Evolutionary conservation across 1,140 invertebrate genomes (phyloP).

Genomic region (Lerema accius): DNA sequence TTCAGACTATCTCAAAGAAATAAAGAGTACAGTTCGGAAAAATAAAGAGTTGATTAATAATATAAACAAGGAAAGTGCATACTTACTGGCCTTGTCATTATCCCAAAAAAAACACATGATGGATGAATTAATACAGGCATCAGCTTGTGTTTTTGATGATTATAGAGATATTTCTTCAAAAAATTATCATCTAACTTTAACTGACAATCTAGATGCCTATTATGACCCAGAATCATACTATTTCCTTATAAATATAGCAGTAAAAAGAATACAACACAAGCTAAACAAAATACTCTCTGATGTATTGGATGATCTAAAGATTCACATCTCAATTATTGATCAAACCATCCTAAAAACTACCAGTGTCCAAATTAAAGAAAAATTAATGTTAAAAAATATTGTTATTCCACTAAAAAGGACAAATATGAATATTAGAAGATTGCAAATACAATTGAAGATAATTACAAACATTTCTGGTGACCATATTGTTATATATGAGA

Average conservation of each 20-base stretch:
- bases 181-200: slow-evolving; percentile 46
- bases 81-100: slow-evolving; percentile 58
- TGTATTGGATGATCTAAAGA: slow-evolving; percentile 55
- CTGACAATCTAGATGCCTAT: slow-evolving; percentile 54
- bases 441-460: slow-evolving; percentile 55
- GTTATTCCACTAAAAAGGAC: slow-evolving; percentile 49
- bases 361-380: slow-evolving; percentile 50
- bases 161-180: slow-evolving; percentile 60
- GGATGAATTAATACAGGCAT: slow-evolving; percentile 50
- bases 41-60: slow-evolving; percentile 49
- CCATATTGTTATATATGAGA: slow-evolving; percentile 53
- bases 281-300: slow-evolving; percentile 51
- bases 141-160: slow-evolving; percentile 52
- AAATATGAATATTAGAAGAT: slow-evolving; percentile 35
- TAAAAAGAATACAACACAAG: slow-evolving; percentile 43
- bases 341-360: slow-evolving; percentile 53
- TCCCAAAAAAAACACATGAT: slow-evolving; percentile 64
- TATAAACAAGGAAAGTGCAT: slow-evolving; percentile 55
- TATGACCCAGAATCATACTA: slow-evolving; percentile 46
- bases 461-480: slow-evolving; percentile 54
- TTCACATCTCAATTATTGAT: slow-evolving; percentile 59
- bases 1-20: slow-evolving; percentile 51
- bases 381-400: slow-evolving; percentile 53
- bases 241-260: slow-evolving; percentile 54
- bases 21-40: slow-evolving; percentile 54